These are phyloP conservation scores for Eupristina koningsbergeri DNA, from an alignment of 1,140 invertebrate species.

Conservation along the genomic window DNA sequence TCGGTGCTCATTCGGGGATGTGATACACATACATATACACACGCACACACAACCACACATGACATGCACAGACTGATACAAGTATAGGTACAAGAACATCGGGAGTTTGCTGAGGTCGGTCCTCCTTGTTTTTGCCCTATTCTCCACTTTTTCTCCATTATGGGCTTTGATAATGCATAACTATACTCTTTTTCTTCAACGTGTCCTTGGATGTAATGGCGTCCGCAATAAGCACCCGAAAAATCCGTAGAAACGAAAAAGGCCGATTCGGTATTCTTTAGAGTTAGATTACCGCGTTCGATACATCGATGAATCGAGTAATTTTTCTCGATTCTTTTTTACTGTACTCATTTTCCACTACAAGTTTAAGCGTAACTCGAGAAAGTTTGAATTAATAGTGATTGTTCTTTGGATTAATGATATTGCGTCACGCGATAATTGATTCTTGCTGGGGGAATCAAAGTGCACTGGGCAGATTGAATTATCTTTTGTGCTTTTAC, in stretches of 20 bases:
- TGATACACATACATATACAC: not conserved
- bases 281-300: not conserved
- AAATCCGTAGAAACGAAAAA: not conserved
- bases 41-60: not conserved
- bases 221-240: not conserved
- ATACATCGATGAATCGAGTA: not conserved
- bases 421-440: conserved; percentile 39
- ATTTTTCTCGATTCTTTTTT: not conserved
- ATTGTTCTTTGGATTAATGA: conserved; percentile 28
- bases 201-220: not conserved
- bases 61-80: too few species aligned
- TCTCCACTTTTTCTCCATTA: conserved; percentile 38
- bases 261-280: not conserved
- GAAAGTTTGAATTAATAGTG: conserved; percentile 24
- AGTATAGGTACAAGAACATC: too few species aligned
- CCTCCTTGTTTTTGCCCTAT: conserved; percentile 33
- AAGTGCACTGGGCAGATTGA: not conserved
- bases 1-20: not conserved
- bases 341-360: not conserved
- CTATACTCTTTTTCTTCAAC: not conserved
- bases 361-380: not conserved
- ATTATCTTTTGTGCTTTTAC: conserved; percentile 31
- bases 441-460: conserved; percentile 21
- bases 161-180: conserved; percentile 14
- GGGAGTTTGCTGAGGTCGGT: not conserved